Evolutionary conservation across 1,140 invertebrate genomes (phyloP).

Genomic region (Nomia melanderi): DNA sequence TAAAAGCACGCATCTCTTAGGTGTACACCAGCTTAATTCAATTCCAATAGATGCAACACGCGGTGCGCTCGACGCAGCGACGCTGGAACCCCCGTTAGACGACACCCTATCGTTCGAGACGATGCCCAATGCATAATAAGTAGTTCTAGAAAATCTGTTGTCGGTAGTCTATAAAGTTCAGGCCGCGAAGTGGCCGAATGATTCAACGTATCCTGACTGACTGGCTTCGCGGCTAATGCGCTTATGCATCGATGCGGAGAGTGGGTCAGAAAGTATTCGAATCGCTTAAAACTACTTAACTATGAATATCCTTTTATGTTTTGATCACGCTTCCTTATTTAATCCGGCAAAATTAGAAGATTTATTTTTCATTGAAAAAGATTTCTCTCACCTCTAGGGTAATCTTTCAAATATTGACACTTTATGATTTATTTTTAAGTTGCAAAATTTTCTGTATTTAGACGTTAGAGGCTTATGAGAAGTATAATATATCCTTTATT

Average conservation of each 20-base stretch:
- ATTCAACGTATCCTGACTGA: constrained; percentile 47
- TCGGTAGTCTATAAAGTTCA: constrained; percentile 45
- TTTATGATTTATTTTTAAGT: too few relatives aligned
- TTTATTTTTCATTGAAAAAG: too few relatives aligned
- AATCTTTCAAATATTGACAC: too few relatives aligned
- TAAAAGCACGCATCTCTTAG: too few relatives aligned
- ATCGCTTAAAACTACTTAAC: too few relatives aligned
- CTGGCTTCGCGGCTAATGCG: constrained; percentile 37
- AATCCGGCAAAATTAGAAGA: not conserved
- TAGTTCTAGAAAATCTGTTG: constrained; percentile 65
- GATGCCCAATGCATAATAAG: constrained; percentile 66
- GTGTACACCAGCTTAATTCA: constrained; percentile 1
- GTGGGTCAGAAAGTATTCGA: not conserved
- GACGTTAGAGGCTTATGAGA: too few relatives aligned
- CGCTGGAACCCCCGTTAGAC: constrained; percentile 48
- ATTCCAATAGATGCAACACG: not conserved
- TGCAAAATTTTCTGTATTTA: too few relatives aligned
- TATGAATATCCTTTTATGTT: not conserved
- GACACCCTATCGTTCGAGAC: constrained; percentile 49
- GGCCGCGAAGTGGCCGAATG: constrained; percentile 52
- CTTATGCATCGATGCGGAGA: not conserved
- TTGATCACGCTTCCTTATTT: not conserved
- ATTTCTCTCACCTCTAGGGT: too few relatives aligned
- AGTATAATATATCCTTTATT: too few relatives aligned
- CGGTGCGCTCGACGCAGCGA: not conserved